Base-by-base conservation (phyloP, 2,888 invertebrate genomes). In the Eristalis intricaria region DNA sequence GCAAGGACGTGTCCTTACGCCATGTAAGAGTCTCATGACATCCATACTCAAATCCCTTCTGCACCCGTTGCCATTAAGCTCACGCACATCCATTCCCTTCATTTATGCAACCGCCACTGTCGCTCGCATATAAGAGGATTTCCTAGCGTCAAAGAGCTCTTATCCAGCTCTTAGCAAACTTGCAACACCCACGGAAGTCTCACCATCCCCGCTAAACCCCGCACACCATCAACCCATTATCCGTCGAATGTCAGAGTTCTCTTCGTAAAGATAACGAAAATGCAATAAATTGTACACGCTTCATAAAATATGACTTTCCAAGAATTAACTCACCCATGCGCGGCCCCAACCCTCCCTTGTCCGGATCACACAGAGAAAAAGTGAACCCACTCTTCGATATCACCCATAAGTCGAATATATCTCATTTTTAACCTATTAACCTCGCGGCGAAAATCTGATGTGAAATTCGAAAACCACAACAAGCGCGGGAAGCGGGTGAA, bases 381-480 rank as follows among this genome's bases (percentile, higher is more conserved):
- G 10, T 10, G 1, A 5, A 50, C 50, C 19, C 7, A 19, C 50
- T 19, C 50, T 50, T 19, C 50, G 50, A 50, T 68, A 58, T 15
- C 22, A 69, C 50, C 58, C n/a, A 23, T 29, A 38, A 43, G 26
- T 40, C 26, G n/a, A 38, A 58, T 69, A 65, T 79, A 77, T 73
- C 56, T 73, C 71, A 68, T 81, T 85, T 77, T 73, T 77, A 85
- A 77, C 73, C 76, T 77, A 77, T 76, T 80, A 77, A 74, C 60
- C 73, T 60, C 15, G 23, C 83, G 43, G 58, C 71, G 63, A 61
- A 50, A 64, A 71, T 63, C 61, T 68, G 66, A 63, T 73, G 69
- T 73, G 61, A 60, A 32, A 32, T 8, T 8, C 58, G n/a, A 35
- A 11, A 23, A 40, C 63, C 60, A 65, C 58, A 26, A 75, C 43